Percentiles rank a stretch among this genome's conserved stretches.
Conservation (phyloP, 2,797 vertebrate genomes). For the Silurus aristotelis region DNA sequence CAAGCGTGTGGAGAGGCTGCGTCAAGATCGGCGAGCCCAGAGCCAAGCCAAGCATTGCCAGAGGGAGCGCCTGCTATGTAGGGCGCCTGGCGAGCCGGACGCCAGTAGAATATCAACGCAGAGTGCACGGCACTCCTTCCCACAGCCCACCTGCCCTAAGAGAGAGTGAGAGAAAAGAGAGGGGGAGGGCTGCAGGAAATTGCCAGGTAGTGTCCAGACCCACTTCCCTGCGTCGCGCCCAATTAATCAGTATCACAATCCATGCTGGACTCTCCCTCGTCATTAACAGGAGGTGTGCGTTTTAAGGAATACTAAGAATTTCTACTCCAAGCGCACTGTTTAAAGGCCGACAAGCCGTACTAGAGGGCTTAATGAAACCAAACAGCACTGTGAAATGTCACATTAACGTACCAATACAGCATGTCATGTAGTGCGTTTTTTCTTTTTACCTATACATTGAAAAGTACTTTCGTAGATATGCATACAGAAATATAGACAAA, state of each 20-base stretch:
- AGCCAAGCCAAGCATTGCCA: conserved; percentile 77
- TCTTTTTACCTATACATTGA: neutral
- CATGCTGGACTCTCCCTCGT: conserved; percentile 74
- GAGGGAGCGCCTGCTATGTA: conserved; percentile 82
- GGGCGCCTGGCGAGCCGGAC: conserved; percentile 79
- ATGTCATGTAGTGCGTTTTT: neutral
- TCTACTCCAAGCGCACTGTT: conserved; percentile 11
- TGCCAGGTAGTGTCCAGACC: conserved; percentile 84
- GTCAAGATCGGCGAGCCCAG: conserved; percentile 70
- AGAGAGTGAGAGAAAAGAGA: conserved; percentile 49
- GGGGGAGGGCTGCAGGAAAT: conserved; percentile 70
- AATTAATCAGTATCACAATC: conserved; percentile 83
- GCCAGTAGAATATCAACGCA: conserved; percentile 81
- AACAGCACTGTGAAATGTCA: neutral
- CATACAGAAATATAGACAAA: no score
- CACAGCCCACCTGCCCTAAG: conserved; percentile 80
- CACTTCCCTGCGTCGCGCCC: conserved; percentile 79
- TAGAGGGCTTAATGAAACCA: conserved; percentile 4
- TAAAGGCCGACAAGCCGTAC: neutral
- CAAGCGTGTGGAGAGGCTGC: conserved; percentile 68
- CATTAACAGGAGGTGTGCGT: conserved; percentile 56
- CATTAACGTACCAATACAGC: neutral
- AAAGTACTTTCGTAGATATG: neutral
- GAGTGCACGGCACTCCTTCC: conserved; percentile 73
- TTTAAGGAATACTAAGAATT: conserved; percentile 33